Evolutionary conservation across 2,888 invertebrate genomes (phyloP), one percentile per base, ranked within the genome.

Genomic region (Alentia gelatinosa): DNA sequence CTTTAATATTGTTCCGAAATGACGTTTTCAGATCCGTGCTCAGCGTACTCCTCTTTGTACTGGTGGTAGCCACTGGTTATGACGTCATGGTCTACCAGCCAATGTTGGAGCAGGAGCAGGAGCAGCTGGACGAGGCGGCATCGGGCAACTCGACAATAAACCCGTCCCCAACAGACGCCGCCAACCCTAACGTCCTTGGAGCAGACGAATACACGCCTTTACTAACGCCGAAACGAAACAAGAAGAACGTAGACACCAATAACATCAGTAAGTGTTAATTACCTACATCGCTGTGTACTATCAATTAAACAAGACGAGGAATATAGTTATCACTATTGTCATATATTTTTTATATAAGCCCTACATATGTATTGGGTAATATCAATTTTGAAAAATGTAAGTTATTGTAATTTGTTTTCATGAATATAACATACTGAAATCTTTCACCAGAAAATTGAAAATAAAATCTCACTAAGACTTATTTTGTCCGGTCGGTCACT

Each of bases 131-230:
- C 0, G 30, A 68, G 26, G 30, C 68, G 30, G 19, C 56, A 12
- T 39, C 35, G 83, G 86, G 47, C 12, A n/a, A 42, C 42, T 42
- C 47, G 7, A 23, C 47, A 5, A 23, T 26, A 30, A n/a, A 26
- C 0, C 9, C 42, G 1, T 26, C 42, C 47, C 19, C 30, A 15
- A 15, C 74, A 7, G 30, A 37, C 19, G 15, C 33, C 7, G 12
- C 30, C n/a, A 15, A 15, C 19, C 35, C 37, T 37, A 33, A 15
- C 4, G 47, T 86, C 40, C 47, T 47, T 19, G 15, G 79, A 35
- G 50, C 47, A 19, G 86, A 86, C 26, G 86, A 86, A 26, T 47
- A 86, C 86, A 86, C 86, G 9, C 86, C 86, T 19, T 30, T 86
- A 9, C 47, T 86, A 30, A 19, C 26, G 15, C 3, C 86, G 1